A percentile compares a stretch with the other conserved stretches of the same genome.
phyloP scores from a whole-genome alignment of 2,113 vertebrate genomes.

The Elephantulus edwardii region DNA sequence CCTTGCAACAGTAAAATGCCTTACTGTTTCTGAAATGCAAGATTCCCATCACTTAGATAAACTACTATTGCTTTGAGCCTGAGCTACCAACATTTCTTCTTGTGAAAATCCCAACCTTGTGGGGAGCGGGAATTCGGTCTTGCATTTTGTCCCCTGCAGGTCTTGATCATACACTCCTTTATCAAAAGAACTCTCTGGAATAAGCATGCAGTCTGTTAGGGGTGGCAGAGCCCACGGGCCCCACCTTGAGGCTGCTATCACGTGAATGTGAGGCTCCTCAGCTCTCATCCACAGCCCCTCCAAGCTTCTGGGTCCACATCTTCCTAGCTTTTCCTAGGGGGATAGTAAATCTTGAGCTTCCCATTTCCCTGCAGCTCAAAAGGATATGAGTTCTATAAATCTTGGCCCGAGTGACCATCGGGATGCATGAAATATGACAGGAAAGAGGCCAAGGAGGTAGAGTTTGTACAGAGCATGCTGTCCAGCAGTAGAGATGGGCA shows the following conservation, averaged over 20 bases:
- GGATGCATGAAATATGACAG: conserved; percentile 81
- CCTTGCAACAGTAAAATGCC: neutral
- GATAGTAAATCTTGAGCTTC: conserved; percentile 82
- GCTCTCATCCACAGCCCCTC: neutral
- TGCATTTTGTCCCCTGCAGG: neutral
- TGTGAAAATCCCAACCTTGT: neutral
- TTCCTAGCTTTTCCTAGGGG: conserved; percentile 75
- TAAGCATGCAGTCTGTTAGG: neutral
- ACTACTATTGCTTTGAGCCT: neutral
- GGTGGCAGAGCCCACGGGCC: neutral
- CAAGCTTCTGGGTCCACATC: conserved; percentile 37
- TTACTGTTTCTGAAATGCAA: no score
- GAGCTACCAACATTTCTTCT: neutral
- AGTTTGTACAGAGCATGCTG: neutral
- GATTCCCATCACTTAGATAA: neutral
- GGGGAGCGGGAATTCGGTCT: neutral
- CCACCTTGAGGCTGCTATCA: neutral
- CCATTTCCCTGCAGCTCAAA: conserved; percentile 72
- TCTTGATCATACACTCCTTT: no score
- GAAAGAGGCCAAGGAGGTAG: conserved; percentile 72
- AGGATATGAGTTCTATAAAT: conserved; percentile 85
- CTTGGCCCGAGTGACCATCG: conserved; percentile 77
- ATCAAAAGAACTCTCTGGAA: neutral
- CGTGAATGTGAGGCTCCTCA: neutral
- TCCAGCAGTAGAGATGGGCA: conserved; percentile 28